A percentile compares a stretch with the other conserved stretches of the same genome.
phyloP scores from a whole-genome alignment of 2,888 invertebrate genomes.

The Oligia latruncula region DNA sequence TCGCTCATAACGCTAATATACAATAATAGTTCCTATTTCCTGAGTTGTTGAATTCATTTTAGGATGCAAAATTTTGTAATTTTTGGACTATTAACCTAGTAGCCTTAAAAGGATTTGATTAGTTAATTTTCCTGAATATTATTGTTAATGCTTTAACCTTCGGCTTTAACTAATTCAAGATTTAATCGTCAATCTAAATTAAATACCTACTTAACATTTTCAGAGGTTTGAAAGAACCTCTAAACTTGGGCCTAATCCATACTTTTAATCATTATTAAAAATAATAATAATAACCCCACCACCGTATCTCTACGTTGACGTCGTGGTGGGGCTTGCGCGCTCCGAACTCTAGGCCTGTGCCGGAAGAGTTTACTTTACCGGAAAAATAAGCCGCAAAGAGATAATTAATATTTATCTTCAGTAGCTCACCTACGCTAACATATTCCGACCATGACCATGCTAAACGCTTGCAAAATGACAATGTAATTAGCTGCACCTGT shows the following conservation, averaged over 20 bases:
- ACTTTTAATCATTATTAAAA: not conserved
- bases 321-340: no score
- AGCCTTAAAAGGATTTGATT: not conserved
- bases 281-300: no score
- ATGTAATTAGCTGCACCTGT: conserved; percentile 50
- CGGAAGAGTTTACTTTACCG: no score
- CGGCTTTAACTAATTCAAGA: not conserved
- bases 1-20: conserved; percentile 12
- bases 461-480: conserved; percentile 41
- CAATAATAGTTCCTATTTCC: conserved; percentile 35
- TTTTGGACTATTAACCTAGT: conserved; percentile 45
- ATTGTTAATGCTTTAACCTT: not conserved
- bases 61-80: not conserved
- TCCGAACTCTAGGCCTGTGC: no score
- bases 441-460: conserved; percentile 38
- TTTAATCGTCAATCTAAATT: not conserved
- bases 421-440: conserved; percentile 17
- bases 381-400: conserved; percentile 25
- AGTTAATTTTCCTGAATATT: conserved; percentile 15
- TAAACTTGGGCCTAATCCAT: not conserved
- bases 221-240: not conserved
- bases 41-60: conserved; percentile 10
- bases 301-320: no score
- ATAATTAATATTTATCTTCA: conserved; percentile 50
- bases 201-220: not conserved